Evolutionary conservation across 2,888 invertebrate genomes (phyloP).

Genomic region (Eristalis arbustorum): DNA sequence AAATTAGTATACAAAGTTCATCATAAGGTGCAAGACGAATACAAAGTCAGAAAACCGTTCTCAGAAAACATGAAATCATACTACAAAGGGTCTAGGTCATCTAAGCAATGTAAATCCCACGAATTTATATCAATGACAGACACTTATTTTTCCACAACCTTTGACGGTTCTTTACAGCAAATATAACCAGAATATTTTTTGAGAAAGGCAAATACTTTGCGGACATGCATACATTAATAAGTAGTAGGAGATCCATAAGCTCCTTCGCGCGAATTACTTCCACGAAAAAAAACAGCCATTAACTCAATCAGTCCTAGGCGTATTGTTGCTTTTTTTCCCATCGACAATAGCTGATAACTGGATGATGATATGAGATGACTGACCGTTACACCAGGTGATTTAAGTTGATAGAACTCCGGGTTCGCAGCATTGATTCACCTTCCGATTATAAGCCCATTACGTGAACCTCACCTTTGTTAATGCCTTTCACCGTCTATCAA

Average conservation of each 20-base stretch:
- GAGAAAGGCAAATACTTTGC: background rate
- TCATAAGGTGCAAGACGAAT: no score
- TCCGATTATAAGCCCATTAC: background rate
- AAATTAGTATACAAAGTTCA: no score
- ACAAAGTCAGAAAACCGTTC: no score
- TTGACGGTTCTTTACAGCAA: background rate
- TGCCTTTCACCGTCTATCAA: background rate
- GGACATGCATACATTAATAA: background rate
- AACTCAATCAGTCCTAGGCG: background rate
- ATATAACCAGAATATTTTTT: background rate
- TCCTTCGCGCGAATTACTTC: background rate
- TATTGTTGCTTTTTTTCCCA: background rate
- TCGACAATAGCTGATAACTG: background rate
- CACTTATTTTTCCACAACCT: background rate
- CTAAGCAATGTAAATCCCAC: background rate
- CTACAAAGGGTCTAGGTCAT: background rate
- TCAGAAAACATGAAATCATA: background rate
- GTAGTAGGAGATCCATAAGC: background rate
- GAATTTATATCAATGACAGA: background rate
- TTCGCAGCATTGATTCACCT: background rate
- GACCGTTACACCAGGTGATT: background rate
- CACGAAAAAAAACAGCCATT: background rate
- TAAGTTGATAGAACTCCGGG: background rate
- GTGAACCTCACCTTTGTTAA: background rate
- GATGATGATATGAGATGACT: background rate